Conservation (phyloP, 2,797 vertebrate genomes). For the Gymnodraco acuticeps region DNA sequence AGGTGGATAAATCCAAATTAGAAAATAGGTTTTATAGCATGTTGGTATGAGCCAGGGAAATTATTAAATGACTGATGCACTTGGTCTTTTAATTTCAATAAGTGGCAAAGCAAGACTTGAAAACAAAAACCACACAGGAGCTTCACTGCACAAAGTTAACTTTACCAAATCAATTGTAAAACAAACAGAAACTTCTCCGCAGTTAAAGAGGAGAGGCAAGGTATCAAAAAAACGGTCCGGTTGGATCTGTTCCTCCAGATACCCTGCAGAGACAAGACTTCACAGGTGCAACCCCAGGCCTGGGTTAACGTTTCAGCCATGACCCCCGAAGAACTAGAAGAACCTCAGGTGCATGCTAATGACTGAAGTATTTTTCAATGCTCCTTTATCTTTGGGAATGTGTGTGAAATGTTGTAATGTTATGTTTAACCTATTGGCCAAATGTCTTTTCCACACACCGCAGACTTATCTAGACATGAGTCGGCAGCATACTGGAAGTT, state of each 20-base stretch:
- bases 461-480: conserved; percentile 3
- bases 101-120: no score
- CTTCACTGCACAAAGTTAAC: no score
- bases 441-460: not conserved
- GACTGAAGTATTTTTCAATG: not conserved
- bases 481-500: not conserved
- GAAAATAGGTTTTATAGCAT: not conserved
- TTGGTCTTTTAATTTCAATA: no score
- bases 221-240: conserved; percentile 21
- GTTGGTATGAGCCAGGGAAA: not conserved
- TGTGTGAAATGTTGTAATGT: not conserved
- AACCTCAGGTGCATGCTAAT: conserved; percentile 28
- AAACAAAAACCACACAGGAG: no score
- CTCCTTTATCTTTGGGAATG: not conserved
- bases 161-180: no score
- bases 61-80: not conserved
- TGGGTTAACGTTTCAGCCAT: conserved; percentile 30
- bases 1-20: not conserved
- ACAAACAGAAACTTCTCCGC: no score
- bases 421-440: not conserved
- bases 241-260: conserved; percentile 57
- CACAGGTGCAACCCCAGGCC: conserved; percentile 34
- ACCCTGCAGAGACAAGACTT: conserved; percentile 45
- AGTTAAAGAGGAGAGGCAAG: not conserved
- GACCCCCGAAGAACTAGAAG: conserved; percentile 28